Evolutionary conservation across 2,888 invertebrate genomes (phyloP).

Genomic region (Dynastes hyllus): DNA sequence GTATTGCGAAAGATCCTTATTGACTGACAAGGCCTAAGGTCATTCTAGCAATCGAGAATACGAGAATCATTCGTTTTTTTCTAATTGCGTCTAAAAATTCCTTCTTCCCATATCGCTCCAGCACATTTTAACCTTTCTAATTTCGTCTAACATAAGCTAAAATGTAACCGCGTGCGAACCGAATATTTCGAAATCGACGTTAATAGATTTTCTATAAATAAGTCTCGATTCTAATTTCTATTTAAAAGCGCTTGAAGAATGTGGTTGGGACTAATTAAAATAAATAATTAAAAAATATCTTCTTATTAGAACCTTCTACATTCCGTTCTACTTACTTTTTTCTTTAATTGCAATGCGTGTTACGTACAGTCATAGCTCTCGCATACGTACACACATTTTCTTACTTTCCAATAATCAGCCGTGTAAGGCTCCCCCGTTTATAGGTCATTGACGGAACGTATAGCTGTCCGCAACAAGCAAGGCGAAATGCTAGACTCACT

Average conservation of each 20-base stretch:
- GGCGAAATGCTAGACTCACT: not conserved
- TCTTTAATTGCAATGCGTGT: conserved; percentile 14
- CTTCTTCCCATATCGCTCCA: too few species aligned
- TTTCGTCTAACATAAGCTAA: not conserved
- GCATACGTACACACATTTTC: not conserved
- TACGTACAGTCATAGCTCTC: not conserved
- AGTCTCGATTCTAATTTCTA: not conserved
- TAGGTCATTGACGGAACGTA: not conserved
- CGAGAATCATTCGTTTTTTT: too few species aligned
- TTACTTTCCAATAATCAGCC: conserved; percentile 14
- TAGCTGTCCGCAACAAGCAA: not conserved
- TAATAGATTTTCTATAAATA: conserved; percentile 22
- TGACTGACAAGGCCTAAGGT: too few species aligned
- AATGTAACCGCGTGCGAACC: not conserved
- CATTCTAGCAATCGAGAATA: too few species aligned
- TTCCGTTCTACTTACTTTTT: conserved; percentile 17
- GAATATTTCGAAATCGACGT: not conserved
- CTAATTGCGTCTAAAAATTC: too few species aligned
- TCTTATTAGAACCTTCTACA: not conserved
- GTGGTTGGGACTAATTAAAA: not conserved
- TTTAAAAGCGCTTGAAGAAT: conserved; percentile 2
- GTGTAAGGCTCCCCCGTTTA: not conserved
- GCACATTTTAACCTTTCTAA: not conserved
- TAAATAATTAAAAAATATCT: conserved; percentile 10
- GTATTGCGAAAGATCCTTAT: too few species aligned